These are phyloP conservation scores for Nomia melanderi DNA, from an alignment of 1,140 invertebrate species.

Conservation along the genomic window DNA sequence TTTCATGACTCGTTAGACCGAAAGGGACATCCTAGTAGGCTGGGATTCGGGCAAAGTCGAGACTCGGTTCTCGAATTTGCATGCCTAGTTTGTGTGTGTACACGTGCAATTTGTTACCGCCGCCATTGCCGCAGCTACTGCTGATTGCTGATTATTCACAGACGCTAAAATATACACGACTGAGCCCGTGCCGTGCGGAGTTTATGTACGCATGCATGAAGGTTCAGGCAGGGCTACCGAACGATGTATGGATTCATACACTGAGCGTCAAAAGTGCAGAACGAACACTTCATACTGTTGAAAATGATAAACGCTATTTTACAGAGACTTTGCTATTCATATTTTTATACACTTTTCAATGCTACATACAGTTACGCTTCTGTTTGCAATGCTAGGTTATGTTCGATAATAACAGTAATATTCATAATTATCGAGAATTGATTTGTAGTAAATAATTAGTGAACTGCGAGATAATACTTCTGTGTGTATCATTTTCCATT, in stretches of 20 bases:
- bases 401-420: too few species aligned
- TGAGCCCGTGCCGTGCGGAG: slow-evolving; percentile 53
- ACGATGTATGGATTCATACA: slow-evolving; percentile 58
- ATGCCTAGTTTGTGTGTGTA: slow-evolving; percentile 66
- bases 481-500: too few species aligned
- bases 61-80: slow-evolving; percentile 64
- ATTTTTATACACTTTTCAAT: too few species aligned
- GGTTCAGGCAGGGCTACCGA: slow-evolving; percentile 26
- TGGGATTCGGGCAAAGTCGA: slow-evolving; percentile 61
- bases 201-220: slow-evolving; percentile 64
- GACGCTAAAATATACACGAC: slow-evolving; percentile 71
- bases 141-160: slow-evolving; percentile 73
- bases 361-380: too few species aligned
- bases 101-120: slow-evolving; percentile 70
- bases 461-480: too few species aligned
- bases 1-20: slow-evolving; percentile 67
- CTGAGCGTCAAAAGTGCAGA: background rate
- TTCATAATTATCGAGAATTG: too few species aligned
- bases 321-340: too few species aligned
- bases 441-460: too few species aligned
- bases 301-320: background rate
- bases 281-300: background rate
- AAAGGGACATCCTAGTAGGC: slow-evolving; percentile 61
- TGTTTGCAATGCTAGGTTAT: too few species aligned
- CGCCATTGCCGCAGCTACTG: slow-evolving; percentile 69